Evolutionary conservation across 2,113 vertebrate species (phyloP).

Genomic region (Cyprinus carpio): DNA sequence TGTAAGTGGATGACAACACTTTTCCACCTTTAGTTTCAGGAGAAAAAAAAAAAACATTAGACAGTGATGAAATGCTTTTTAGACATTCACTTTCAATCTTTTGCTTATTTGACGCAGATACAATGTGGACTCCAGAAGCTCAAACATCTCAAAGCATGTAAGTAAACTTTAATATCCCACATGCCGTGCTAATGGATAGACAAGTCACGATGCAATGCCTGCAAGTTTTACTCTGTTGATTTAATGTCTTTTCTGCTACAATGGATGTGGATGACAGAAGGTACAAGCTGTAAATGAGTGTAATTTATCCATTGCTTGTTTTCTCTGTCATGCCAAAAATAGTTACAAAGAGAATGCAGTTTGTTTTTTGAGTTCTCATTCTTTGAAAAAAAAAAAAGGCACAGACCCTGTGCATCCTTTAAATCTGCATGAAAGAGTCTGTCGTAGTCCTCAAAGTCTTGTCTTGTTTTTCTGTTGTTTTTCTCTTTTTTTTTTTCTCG

Average conservation of each 20-base stretch:
- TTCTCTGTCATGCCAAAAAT: neutral
- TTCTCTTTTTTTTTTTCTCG: neutral
- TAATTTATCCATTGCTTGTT: constrained; percentile 3
- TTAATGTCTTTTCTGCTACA: constrained; percentile 37
- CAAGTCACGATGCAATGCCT: neutral
- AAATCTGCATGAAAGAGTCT: constrained; percentile 27
- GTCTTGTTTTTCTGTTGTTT: constrained; percentile 19
- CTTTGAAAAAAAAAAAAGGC: neutral
- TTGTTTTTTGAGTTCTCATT: constrained; percentile 7
- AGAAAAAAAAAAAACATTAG: neutral
- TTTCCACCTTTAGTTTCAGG: neutral
- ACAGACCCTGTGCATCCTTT: constrained; percentile 11
- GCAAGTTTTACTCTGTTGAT: neutral
- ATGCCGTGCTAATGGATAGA: neutral
- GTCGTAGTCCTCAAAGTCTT: neutral
- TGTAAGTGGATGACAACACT: constrained; percentile 80
- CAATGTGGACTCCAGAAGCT: constrained; percentile 93
- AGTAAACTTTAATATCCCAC: constrained; percentile 59
- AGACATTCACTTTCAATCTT: neutral
- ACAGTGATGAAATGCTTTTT: neutral
- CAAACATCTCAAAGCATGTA: constrained; percentile 92
- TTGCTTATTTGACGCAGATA: constrained; percentile 78
- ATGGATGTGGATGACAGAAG: constrained; percentile 46
- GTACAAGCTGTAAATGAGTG: constrained; percentile 36
- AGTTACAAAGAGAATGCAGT: neutral